Base-by-base conservation (phyloP, 2,888 invertebrate genomes). In the Andrena marginata region DNA sequence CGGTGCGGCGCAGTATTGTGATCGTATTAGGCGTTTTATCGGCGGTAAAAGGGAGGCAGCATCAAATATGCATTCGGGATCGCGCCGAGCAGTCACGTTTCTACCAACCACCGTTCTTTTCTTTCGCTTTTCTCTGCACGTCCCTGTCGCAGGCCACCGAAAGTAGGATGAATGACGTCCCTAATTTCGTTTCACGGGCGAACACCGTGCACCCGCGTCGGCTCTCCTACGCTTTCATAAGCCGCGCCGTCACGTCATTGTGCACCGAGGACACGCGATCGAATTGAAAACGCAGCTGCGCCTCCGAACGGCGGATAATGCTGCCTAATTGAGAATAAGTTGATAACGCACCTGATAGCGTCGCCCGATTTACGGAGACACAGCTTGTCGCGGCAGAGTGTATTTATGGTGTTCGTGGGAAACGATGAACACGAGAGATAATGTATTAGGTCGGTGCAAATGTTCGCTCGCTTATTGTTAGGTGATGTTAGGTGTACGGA, bases 161-260 rank as follows among this genome's bases (percentile, higher is more conserved):
- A 84, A 80, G 74, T 77, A 60, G 84, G 54, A 80, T 77, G 74
- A 80, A 80, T 51, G 70, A 76, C 77, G 80, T 64, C 74, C 60
- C 71, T 77, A 77, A 84, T 84, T 80, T 71, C 59, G 35, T 77
- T 76, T 65, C 56, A 62, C 77, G n/a, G 31, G 10, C 31, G 67
- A 59, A 59, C 42, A 65, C 49, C 42, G 42, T 13, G 16, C 13
- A 62, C 69, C 33, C 33, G 8, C n/a, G 31, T 29, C 20, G 13
- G 16, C 4, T 64, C 80, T 56, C 71, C 54, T 35, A 63, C 67
- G 76, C 62, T 81, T 76, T 75, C 65, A 49, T 70, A 56, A 72
- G 67, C 54, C 16, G 48, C 10, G 0, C 23, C 51, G 7, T 64
- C 42, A 64, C 51, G 7, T 64, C 42, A 64, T 81, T 64, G 73